phyloP scores from a whole-genome alignment of 2,888 invertebrate species.

The Limnephilus lunatus region DNA sequence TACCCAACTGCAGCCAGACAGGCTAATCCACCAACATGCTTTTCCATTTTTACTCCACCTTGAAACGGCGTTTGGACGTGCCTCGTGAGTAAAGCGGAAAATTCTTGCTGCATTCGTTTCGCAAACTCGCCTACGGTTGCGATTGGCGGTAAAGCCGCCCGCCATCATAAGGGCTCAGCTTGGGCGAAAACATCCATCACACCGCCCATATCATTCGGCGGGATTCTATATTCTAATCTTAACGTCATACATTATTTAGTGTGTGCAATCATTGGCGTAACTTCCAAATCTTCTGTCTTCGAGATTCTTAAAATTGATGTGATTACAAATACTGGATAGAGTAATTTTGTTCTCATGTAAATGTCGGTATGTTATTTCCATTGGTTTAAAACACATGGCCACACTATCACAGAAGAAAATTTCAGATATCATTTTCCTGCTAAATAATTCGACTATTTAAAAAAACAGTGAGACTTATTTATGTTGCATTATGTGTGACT shows the following conservation, averaged over 20 bases:
- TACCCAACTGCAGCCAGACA: not conserved
- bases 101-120: not conserved
- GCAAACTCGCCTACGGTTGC: not conserved
- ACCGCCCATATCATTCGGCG: slow-evolving; percentile 16
- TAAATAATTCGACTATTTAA: not conserved
- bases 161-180: not conserved
- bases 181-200: slow-evolving; percentile 16
- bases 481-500: not conserved
- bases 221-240: slow-evolving; percentile 9
- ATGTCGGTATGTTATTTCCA: not conserved
- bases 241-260: not conserved
- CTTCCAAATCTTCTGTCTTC: not conserved
- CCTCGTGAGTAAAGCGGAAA: not conserved
- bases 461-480: not conserved
- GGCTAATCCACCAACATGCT: not conserved
- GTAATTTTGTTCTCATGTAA: not conserved
- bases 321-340: not conserved
- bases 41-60: not conserved
- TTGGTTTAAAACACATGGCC: not conserved
- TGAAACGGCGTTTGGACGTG: not conserved
- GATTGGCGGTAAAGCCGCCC: not conserved
- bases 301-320: not conserved
- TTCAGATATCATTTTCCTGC: not conserved
- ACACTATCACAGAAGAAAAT: not conserved
- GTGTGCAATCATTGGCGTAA: not conserved